These are phyloP conservation scores for Tromatobia lineatoria DNA, from an alignment of 2,888 invertebrate genomes.

Conservation along the genomic window DNA sequence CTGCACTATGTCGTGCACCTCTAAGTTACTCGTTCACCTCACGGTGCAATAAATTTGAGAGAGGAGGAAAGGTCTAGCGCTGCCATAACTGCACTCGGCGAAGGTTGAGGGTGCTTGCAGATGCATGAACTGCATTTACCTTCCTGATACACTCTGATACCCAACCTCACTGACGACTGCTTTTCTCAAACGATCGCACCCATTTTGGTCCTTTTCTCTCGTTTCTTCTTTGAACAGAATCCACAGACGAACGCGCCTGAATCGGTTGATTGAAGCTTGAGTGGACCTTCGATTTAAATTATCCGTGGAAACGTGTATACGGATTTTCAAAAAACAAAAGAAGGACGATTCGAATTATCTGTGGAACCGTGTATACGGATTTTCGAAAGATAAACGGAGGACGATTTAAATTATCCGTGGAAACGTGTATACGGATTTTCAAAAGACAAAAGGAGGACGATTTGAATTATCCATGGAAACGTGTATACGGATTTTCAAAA, in stretches of 20 bases:
- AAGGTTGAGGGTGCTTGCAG: conserved; percentile 24
- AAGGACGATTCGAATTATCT: too few relatives aligned
- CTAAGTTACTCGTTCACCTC: conserved; percentile 8
- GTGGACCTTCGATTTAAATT: conserved; percentile 21
- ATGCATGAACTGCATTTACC: conserved; percentile 42
- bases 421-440: too few relatives aligned
- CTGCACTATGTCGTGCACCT: conserved; percentile 12
- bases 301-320: neutral
- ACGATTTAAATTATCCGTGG: too few relatives aligned
- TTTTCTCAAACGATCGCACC: conserved; percentile 25
- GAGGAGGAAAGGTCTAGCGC: neutral
- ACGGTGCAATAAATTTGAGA: conserved; percentile 26
- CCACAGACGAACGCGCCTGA: neutral
- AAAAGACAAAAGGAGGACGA: too few relatives aligned
- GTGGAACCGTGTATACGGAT: too few relatives aligned
- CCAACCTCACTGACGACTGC: conserved; percentile 13
- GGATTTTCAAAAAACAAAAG: neutral
- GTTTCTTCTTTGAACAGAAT: neutral
- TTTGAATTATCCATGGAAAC: too few relatives aligned
- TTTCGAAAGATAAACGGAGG: too few relatives aligned
- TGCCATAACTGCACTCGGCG: neutral
- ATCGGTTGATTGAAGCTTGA: conserved; percentile 29
- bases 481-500: too few relatives aligned
- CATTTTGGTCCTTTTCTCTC: conserved; percentile 8
- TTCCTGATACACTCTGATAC: conserved; percentile 29